phyloP scores from a whole-genome alignment of 2,113 vertebrate genomes.

The Antechinus stuartii region DNA sequence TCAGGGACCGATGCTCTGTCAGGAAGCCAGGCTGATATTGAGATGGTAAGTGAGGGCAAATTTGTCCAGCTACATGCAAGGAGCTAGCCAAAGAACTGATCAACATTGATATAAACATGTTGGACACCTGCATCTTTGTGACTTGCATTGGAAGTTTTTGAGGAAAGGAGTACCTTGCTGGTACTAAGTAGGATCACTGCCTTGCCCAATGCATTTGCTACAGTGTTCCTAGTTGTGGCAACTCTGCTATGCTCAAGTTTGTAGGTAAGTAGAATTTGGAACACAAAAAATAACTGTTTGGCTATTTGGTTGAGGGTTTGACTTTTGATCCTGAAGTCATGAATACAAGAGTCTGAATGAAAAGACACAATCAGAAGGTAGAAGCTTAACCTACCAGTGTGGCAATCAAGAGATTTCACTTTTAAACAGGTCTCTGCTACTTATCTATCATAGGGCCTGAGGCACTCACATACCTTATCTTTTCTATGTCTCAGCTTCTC shows the following conservation, averaged over 20 bases:
- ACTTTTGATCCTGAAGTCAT: background rate
- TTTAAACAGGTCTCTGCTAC: conserved; percentile 7
- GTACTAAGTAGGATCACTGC: background rate
- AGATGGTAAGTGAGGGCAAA: background rate
- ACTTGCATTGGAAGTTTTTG: background rate
- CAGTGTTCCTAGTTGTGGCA: accelerated
- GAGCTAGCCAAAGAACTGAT: background rate
- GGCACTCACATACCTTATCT: background rate
- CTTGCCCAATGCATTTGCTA: background rate
- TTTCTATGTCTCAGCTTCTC: background rate
- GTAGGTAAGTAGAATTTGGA: background rate
- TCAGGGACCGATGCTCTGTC: background rate
- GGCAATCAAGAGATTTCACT: background rate
- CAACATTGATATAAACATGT: background rate
- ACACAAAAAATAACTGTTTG: background rate
- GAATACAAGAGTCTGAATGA: background rate
- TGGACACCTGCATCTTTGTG: background rate
- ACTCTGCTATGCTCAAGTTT: background rate
- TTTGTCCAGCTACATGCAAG: background rate
- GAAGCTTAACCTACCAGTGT: background rate
- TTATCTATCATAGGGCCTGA: background rate
- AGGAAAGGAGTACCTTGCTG: background rate
- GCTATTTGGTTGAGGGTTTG: background rate
- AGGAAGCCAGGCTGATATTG: background rate
- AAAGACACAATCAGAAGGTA: conserved; percentile 19